phyloP scores from a whole-genome alignment of 2,797 vertebrate species.

The Spinibarbus caldwelli region DNA sequence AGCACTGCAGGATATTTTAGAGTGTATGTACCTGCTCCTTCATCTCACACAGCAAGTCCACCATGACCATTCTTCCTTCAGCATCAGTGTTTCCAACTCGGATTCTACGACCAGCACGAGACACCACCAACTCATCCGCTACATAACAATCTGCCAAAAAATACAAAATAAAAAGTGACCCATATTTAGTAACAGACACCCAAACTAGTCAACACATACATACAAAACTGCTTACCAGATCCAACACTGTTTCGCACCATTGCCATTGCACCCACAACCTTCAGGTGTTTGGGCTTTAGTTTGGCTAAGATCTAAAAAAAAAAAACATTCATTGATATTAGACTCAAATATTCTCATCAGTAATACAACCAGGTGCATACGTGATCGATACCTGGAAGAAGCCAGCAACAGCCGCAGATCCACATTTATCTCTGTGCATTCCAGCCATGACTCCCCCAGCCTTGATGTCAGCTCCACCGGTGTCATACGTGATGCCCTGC shows the following conservation, averaged over 20 bases:
- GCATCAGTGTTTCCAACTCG: conserved; percentile 86
- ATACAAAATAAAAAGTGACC: conserved; percentile 12
- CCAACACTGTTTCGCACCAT: conserved; percentile 88
- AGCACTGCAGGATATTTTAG: not conserved
- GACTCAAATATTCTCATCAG: not conserved
- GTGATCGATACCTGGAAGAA: conserved; percentile 79
- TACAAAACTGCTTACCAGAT: conserved; percentile 73
- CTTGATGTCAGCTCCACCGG: conserved; percentile 85
- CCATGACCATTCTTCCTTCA: conserved; percentile 86
- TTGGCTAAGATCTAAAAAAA: conserved; percentile 76
- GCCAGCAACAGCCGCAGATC: conserved; percentile 82
- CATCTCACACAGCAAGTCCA: conserved; percentile 85
- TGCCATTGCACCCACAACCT: conserved; percentile 82
- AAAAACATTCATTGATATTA: not conserved
- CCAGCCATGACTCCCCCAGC: conserved; percentile 84
- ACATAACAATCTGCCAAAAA: conserved; percentile 79
- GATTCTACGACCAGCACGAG: conserved; percentile 78
- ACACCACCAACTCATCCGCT: conserved; percentile 81
- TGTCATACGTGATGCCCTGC: conserved; percentile 86
- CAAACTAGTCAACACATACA: not conserved
- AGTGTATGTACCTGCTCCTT: conserved; percentile 77
- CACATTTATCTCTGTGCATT: conserved; percentile 87
- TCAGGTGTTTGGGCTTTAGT: conserved; percentile 79
- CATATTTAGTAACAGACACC: conserved; percentile 10
- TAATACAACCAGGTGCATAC: not conserved